Evolutionary conservation across 2,797 vertebrate species (phyloP), one percentile per base, ranked within the genome.

Genomic region (Cirrhinus mrigala): DNA sequence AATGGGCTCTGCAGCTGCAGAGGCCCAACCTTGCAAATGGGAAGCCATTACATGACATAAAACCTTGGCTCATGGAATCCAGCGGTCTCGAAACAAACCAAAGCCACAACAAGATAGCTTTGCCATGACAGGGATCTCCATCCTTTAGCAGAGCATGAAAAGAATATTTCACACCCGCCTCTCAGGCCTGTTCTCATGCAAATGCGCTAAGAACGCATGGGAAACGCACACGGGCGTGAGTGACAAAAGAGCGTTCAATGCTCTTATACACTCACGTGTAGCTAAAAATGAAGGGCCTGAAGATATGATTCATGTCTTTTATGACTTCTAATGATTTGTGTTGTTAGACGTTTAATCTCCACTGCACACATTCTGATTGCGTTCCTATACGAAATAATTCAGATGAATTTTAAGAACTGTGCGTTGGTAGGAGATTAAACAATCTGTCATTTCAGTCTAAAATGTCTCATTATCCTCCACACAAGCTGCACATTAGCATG

Each of bases 101-200:
- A 64, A 80, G 79, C 83, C 71, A 77, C 52, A 54, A 82, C 74
- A 73, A 85, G 27, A 84, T 46, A 80, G 83, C 62, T 85, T 71
- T 80, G 75, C 74, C 77, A 44, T 86, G 79, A 85, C 75, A 85
- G 81, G 76, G 52, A 66, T 69, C 77, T 68, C 71, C 37, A 80
- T 87, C 22, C 79, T 85, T 87, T 85, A 83, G 75, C 76, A 50
- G 48, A 73, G 83, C 85, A 87, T 86, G 90, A 89, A 90, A 90
- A 90, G 87, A 64, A 85, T 79, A 83, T 87, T 87, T 89, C 88
- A 87, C 88, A 88, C 84, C 81, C 73, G 81, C 27, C 62, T 87
- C 83, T 79, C 83, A 73, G 24, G 54, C 40, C 54, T 87, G 52
- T 88, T 89, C 87, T 89, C 84, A 90, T 91, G 90, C 89, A 84